These are phyloP conservation scores for Hermaeophaga mercurialis DNA, from an alignment of 2,888 invertebrate species.

Conservation along the genomic window DNA sequence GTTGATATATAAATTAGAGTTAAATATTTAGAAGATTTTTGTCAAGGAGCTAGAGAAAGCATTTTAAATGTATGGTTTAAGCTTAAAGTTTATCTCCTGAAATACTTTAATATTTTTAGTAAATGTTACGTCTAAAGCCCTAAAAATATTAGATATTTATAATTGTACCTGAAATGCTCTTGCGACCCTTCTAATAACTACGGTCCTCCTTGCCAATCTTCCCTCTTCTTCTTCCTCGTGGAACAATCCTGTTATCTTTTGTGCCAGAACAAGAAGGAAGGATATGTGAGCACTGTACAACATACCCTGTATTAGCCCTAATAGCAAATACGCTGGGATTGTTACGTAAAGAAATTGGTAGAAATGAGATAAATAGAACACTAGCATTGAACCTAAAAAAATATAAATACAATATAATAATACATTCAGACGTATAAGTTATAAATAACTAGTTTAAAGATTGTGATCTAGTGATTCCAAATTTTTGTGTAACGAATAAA, in stretches of 20 bases:
- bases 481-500: too few relatives aligned
- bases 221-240: conserved; percentile 57
- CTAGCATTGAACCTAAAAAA: conserved; percentile 54
- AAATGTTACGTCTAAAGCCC: too few relatives aligned
- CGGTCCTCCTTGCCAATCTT: conserved; percentile 47
- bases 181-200: conserved; percentile 59
- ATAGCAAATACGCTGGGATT: conserved; percentile 60
- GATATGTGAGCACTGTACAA: conserved; percentile 51
- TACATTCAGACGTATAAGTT: too few relatives aligned
- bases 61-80: too few relatives aligned
- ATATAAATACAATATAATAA: too few relatives aligned
- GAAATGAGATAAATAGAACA: conserved; percentile 62
- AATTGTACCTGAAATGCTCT: conserved; percentile 59
- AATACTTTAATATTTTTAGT: too few relatives aligned
- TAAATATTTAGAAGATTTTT: too few relatives aligned
- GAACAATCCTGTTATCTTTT: conserved; percentile 56
- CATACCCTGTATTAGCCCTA: conserved; percentile 64
- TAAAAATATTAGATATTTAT: too few relatives aligned
- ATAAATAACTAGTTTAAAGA: not conserved
- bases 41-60: too few relatives aligned
- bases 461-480: too few relatives aligned
- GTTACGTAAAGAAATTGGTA: conserved; percentile 66
- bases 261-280: conserved; percentile 57
- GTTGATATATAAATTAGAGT: too few relatives aligned
- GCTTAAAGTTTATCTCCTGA: too few relatives aligned